These are phyloP conservation scores for Ricordea florida DNA, from an alignment of 92 coral and sea anemone species.

Conservation along the genomic window DNA sequence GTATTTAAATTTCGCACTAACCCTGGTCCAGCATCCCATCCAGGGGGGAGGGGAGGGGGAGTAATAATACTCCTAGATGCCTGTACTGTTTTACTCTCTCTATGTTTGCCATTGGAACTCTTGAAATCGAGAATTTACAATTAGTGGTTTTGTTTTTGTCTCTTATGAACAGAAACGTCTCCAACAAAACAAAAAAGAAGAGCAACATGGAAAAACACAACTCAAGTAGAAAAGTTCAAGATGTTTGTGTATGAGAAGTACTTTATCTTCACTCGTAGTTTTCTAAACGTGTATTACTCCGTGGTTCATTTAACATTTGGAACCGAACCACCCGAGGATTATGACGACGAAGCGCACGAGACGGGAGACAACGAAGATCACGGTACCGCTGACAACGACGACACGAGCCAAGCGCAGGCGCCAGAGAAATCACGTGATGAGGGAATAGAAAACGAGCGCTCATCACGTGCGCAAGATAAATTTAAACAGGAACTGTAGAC, in stretches of 20 bases:
- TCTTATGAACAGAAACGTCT: constrained; percentile 49
- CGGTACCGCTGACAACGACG: constrained; percentile 9
- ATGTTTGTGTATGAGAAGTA: constrained; percentile 53
- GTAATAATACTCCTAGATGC: too few species aligned
- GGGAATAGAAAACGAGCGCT: background rate
- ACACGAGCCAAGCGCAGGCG: background rate
- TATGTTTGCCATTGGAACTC: too few species aligned
- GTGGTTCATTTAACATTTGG: constrained; percentile 73
- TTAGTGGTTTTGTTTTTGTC: background rate
- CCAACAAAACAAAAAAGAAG: constrained; percentile 39
- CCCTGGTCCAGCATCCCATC: too few species aligned
- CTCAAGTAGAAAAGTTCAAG: constrained; percentile 47
- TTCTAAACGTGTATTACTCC: constrained; percentile 73
- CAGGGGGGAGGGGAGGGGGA: too few species aligned
- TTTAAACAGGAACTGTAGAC: constrained; percentile 16
- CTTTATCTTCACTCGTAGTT: constrained; percentile 56
- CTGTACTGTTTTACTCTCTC: too few species aligned
- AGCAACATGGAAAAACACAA: constrained; percentile 45
- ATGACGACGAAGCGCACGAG: constrained; percentile 20
- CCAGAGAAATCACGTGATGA: background rate
- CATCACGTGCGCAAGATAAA: background rate
- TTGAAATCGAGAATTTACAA: background rate
- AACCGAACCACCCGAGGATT: constrained; percentile 30
- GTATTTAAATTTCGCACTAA: too few species aligned
- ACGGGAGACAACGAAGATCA: constrained; percentile 23